Base-by-base conservation (phyloP, 2,888 invertebrate genomes). In the Hypena proboscidalis region DNA sequence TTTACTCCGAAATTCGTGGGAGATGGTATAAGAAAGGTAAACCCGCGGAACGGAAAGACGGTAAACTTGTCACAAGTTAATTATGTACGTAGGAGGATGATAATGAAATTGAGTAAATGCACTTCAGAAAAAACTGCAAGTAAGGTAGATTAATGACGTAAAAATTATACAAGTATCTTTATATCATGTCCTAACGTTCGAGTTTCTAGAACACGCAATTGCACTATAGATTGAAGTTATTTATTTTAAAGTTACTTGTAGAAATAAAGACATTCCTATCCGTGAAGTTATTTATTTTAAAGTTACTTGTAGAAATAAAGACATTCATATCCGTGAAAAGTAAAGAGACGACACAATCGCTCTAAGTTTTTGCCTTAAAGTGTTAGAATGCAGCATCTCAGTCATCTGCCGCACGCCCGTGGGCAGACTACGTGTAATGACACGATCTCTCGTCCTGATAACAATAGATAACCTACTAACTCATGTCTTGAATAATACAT, bases 401-500 rank as follows among this genome's bases (percentile, higher is more conserved):
- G 67, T 70, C 80, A 81, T 83, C 80, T 78, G 70, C 74, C 70
- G 66, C 69, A 71, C 74, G 74, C 63, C 79, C 73, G 84, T 85
- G 80, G 83, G 83, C 72, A 72, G 80, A 19, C 32, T 80, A 84
- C 83, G 82, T 84, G 82, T 80, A 81, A 82, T 81, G 82, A 84
- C 84, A 74, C 79, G 84, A 87, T 86, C 70, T 66, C 70, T 67
- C 68, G 63, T 67, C 62, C 65, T 74, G 85, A 87, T 85, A 84
- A 85, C 80, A 82, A 80, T 77, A 86, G 82, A 85, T 85, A 80
- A 82, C 79, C 73, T 66, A 70, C 69, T 74, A 67, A 69, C 67
- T 60, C 79, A 77, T 70, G 77, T 64, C 71, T 74, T 61, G 83
- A 83, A 85, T 82, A 79, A 73, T 71, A 71, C 68, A 72, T 73